Percentiles rank a stretch among this genome's conserved stretches.
Conservation (phyloP, 2,888 invertebrate genomes). For the Synanthedon tipuliformis region DNA sequence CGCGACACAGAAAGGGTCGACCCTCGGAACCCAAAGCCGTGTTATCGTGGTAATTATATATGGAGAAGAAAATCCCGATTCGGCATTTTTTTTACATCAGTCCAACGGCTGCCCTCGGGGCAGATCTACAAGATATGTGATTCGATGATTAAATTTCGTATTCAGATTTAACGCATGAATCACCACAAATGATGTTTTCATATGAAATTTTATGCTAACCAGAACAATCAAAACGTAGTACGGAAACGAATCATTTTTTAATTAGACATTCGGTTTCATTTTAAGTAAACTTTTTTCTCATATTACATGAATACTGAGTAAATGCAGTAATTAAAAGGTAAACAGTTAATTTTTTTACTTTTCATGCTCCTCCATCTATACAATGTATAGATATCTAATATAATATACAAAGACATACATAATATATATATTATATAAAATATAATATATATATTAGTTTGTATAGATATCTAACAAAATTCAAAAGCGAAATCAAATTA, state of each 20-base stretch:
- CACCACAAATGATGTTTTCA: not conserved
- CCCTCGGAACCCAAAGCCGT: constrained; percentile 22
- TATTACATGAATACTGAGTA: constrained; percentile 8
- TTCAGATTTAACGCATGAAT: constrained; percentile 22
- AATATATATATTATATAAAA: too few species aligned
- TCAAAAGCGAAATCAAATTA: too few species aligned
- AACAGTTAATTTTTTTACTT: too few species aligned
- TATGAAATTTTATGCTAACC: not conserved
- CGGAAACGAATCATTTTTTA: not conserved
- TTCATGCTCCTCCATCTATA: too few species aligned
- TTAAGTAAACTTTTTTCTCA: too few species aligned
- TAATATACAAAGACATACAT: too few species aligned
- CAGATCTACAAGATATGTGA: not conserved
- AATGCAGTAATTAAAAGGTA: constrained; percentile 24
- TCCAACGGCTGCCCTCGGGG: not conserved
- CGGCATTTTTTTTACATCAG: constrained; percentile 18
- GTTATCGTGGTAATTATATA: constrained; percentile 38
- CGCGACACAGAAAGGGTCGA: constrained; percentile 38
- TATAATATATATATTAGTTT: too few species aligned
- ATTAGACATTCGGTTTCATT: constrained; percentile 2
- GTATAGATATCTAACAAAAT: too few species aligned
- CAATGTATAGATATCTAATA: too few species aligned
- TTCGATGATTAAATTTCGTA: constrained; percentile 14
- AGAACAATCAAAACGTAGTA: not conserved
- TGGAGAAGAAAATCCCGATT: constrained; percentile 20